These are phyloP conservation scores for Orchesella flavescens DNA, from an alignment of 2,888 invertebrate species.

Conservation along the genomic window DNA sequence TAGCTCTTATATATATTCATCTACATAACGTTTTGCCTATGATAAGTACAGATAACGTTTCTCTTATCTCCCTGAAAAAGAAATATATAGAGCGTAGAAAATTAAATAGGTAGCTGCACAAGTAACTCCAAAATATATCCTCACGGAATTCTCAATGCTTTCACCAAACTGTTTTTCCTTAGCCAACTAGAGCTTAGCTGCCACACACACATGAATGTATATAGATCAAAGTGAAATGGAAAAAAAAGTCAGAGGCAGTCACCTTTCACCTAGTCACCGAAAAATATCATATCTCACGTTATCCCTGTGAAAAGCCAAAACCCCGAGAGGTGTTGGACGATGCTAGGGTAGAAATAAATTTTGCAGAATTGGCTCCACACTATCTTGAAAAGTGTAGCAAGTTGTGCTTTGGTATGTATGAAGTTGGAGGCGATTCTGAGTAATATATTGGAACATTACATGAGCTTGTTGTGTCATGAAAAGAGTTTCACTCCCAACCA, in stretches of 20 bases:
- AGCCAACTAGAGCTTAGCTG: background rate
- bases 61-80: too few relatives aligned
- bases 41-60: too few relatives aligned
- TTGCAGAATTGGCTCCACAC: constrained; percentile 42
- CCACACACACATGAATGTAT: background rate
- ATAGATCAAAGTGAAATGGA: background rate
- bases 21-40: too few relatives aligned
- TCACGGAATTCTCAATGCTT: constrained; percentile 40
- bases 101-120: background rate
- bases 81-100: background rate
- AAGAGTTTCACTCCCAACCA: too few relatives aligned
- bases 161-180: constrained; percentile 22
- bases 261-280: background rate
- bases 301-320: background rate
- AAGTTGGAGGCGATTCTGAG: too few relatives aligned
- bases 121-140: constrained; percentile 28
- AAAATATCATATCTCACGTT: background rate
- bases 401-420: background rate
- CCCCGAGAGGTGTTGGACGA: background rate
- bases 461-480: too few relatives aligned
- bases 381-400: background rate
- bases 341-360: constrained; percentile 30
- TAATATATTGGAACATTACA: too few relatives aligned
- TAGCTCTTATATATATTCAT: too few relatives aligned
- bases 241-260: too few relatives aligned